Conservation (phyloP, 2,888 invertebrate species). For the Phymatocera aterrima region DNA sequence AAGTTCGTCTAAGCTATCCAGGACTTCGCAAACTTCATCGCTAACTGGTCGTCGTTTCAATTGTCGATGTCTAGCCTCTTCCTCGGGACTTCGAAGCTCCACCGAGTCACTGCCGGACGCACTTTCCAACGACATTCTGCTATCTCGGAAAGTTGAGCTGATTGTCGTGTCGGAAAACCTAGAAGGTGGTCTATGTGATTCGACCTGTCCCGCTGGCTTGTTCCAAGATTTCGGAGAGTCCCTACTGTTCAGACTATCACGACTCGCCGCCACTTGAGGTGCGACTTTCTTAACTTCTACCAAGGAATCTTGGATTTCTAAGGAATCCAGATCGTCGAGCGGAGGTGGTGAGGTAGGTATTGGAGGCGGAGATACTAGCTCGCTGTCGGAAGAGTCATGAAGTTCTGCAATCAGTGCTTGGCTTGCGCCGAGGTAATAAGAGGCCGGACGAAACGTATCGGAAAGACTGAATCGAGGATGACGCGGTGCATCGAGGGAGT, state of each 20-base stretch:
- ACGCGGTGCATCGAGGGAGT: conserved; percentile 81
- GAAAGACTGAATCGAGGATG: conserved; percentile 90
- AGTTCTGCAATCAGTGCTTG: conserved; percentile 79
- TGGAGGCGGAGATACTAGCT: conserved; percentile 87
- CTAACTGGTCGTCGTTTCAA: conserved; percentile 85
- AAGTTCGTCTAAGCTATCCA: conserved; percentile 81
- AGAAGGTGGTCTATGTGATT: conserved; percentile 62
- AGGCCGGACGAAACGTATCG: conserved; percentile 91
- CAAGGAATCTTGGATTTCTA: conserved; percentile 72
- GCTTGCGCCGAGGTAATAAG: conserved; percentile 88
- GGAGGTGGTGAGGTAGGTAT: conserved; percentile 87
- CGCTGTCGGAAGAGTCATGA: conserved; percentile 89
- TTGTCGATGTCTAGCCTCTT: conserved; percentile 78
- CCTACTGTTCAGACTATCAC: conserved; percentile 54
- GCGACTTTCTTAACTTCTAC: conserved; percentile 64
- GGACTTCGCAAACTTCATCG: conserved; percentile 77
- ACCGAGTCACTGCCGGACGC: conserved; percentile 75
- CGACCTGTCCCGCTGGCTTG: conserved; percentile 61
- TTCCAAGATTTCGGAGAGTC: conserved; percentile 66
- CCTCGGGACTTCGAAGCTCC: conserved; percentile 77
- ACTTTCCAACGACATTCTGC: conserved; percentile 66
- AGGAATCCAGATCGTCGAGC: conserved; percentile 82
- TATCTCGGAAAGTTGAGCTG: conserved; percentile 65
- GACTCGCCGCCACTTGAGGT: conserved; percentile 73
- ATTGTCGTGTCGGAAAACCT: conserved; percentile 65